Percentiles rank a stretch among this genome's conserved stretches.
Evolutionary conservation across 1,140 invertebrate genomes (phyloP).

Genomic region (Anoplolepis gracilipes): DNA sequence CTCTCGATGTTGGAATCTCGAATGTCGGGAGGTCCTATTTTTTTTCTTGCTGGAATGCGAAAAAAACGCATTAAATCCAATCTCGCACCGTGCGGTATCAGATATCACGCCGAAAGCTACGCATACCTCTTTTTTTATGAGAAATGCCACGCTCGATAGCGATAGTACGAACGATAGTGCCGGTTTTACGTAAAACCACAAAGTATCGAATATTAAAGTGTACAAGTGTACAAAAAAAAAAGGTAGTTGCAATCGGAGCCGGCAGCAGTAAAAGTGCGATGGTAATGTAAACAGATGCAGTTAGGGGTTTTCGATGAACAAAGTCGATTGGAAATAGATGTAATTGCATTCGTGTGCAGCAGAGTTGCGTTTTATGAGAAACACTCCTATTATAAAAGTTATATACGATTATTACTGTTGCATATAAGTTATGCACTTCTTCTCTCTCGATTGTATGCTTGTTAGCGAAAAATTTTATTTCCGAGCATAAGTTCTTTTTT

Average conservation of each 20-base stretch:
- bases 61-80: conserved; percentile 60
- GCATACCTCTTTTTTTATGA: conserved; percentile 53
- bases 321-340: conserved; percentile 10
- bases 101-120: conserved; percentile 55
- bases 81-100: conserved; percentile 54
- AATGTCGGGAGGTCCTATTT: conserved; percentile 21
- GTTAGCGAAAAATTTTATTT: not conserved
- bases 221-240: conserved; percentile 21
- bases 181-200: conserved; percentile 53
- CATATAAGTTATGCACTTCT: not conserved
- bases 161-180: conserved; percentile 50
- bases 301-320: conserved; percentile 36
- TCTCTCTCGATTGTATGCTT: not conserved
- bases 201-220: conserved; percentile 61
- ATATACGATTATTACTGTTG: not conserved
- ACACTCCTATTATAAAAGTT: conserved; percentile 11
- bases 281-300: conserved; percentile 38
- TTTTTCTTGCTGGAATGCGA: conserved; percentile 18
- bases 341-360: conserved; percentile 4
- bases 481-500: not conserved
- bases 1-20: conserved; percentile 27
- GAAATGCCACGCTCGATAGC: conserved; percentile 21
- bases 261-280: conserved; percentile 45
- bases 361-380: conserved; percentile 24
- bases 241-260: conserved; percentile 4